Evolutionary conservation across 2,113 vertebrate genomes (phyloP), one percentile per base, ranked within the genome.

Genomic region (Suncus etruscus): DNA sequence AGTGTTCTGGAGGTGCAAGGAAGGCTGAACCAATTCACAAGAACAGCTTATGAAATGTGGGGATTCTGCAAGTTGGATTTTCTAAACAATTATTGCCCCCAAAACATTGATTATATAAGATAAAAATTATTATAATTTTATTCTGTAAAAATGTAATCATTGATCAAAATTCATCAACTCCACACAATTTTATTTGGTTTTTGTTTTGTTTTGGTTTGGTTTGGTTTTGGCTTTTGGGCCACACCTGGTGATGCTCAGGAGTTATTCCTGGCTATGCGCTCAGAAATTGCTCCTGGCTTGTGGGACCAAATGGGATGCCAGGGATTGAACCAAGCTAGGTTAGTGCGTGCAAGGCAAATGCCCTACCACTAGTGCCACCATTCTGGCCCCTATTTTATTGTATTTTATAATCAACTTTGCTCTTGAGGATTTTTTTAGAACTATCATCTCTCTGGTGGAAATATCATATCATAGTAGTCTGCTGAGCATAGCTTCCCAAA

Each of bases 91-190:
- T 70, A 32, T 58, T 84, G 58, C 51, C 51, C 51, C n/a, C 81
- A 69, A 85, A 81, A 93, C 63, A 16, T 51, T 77, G 79, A 54
- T 70, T 84, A 25, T 31, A 10, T 45, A 83, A 90, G 70, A 90
- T 85, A 39, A 39, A 39, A 39, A 39, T 39, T 3, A 39, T 39
- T 5, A 39, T 39, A 39, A 39, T 39, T 39, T 39, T 39, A 39
- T 39, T 39, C 39, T 39, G 39, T 68, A 50, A 77, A 7, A 7
- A 77, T 66, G 47, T 31, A 69, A 58, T 58, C 54, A 58, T 14
- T 58, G 24, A 47, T 70, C 48, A 89, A 81, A 68, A 32, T 6
- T n/a, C 45, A 48, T 3, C n/a, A 25, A 27, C 68, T 92, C 3
- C 50, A 78, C 24, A 54, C 66, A 65, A 39, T 84, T 89, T 87